Percentiles rank a stretch among this genome's conserved stretches.
These are phyloP conservation scores for Caenorhabditis sp. DNA, from an alignment of 2,888 invertebrate species.

Conservation along the genomic window DNA sequence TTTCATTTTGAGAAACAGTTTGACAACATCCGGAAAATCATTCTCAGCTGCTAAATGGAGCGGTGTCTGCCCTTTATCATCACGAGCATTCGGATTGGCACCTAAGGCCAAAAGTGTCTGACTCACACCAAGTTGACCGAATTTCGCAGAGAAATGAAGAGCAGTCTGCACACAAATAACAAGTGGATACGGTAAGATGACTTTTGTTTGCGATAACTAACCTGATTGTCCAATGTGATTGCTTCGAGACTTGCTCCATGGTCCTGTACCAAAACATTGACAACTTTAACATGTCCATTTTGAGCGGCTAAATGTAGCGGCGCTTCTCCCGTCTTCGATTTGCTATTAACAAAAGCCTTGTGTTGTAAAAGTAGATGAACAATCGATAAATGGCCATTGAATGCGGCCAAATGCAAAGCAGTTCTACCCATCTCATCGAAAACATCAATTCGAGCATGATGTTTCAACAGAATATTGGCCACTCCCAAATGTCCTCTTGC, in stretches of 20 bases:
- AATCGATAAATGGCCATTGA: constrained; percentile 82
- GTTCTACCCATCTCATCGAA: constrained; percentile 92
- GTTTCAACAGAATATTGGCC: constrained; percentile 80
- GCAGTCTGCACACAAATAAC: constrained; percentile 77
- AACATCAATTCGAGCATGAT: constrained; percentile 97
- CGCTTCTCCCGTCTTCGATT: constrained; percentile 93
- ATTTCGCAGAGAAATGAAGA: constrained; percentile 92
- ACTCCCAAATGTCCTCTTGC: constrained; percentile 93
- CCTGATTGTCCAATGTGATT: constrained; percentile 88
- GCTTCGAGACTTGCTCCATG: constrained; percentile 90
- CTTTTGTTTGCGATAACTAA: neutral
- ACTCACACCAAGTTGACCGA: constrained; percentile 94
- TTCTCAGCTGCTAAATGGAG: constrained; percentile 77
- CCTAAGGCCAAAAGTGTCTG: constrained; percentile 64
- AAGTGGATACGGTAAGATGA: too few species aligned
- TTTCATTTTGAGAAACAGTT: constrained; percentile 85
- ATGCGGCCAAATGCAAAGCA: constrained; percentile 88
- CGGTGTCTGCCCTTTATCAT: constrained; percentile 74
- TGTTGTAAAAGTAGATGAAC: constrained; percentile 83
- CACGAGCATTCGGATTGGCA: constrained; percentile 69
- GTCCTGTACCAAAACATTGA: constrained; percentile 83
- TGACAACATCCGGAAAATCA: constrained; percentile 96
- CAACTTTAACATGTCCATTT: constrained; percentile 86
- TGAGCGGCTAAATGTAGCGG: constrained; percentile 91
- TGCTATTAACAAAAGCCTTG: constrained; percentile 98